These are phyloP conservation scores for Halichoeres trimaculatus DNA, from an alignment of 2,113 vertebrate species.

Conservation along the genomic window DNA sequence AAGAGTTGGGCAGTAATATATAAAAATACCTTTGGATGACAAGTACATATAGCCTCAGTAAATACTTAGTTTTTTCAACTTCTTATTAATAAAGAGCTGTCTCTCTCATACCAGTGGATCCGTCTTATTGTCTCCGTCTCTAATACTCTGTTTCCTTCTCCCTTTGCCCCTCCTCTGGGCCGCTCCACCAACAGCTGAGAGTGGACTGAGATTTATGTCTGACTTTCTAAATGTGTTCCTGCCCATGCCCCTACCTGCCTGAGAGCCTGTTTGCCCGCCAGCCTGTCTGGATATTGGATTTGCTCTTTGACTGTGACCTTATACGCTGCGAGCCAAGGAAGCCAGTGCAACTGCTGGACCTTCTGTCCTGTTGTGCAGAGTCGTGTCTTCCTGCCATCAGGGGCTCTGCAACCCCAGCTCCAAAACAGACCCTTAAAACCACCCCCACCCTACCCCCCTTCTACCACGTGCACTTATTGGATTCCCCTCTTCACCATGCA, in stretches of 20 bases:
- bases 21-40: not conserved
- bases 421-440: constrained; percentile 14
- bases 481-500: constrained; percentile 72
- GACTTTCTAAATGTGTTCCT: constrained; percentile 66
- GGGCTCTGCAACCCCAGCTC: constrained; percentile 6
- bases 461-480: constrained; percentile 75
- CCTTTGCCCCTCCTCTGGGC: constrained; percentile 35
- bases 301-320: constrained; percentile 82
- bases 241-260: constrained; percentile 61
- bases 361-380: constrained; percentile 67
- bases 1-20: not conserved
- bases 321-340: constrained; percentile 71
- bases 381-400: constrained; percentile 55
- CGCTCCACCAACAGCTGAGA: constrained; percentile 55
- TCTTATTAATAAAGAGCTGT: not conserved
- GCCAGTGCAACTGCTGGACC: constrained; percentile 69
- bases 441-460: constrained; percentile 9
- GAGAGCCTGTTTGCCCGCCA: constrained; percentile 61
- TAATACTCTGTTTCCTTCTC: constrained; percentile 14
- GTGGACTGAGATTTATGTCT: constrained; percentile 71
- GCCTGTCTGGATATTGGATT: constrained; percentile 78
- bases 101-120: constrained; percentile 13
- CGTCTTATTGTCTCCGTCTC: constrained; percentile 27
- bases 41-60: not conserved
- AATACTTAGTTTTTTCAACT: not conserved